Base-by-base conservation (phyloP, 2,888 invertebrate species). In the Bombyx huttoni region DNA sequence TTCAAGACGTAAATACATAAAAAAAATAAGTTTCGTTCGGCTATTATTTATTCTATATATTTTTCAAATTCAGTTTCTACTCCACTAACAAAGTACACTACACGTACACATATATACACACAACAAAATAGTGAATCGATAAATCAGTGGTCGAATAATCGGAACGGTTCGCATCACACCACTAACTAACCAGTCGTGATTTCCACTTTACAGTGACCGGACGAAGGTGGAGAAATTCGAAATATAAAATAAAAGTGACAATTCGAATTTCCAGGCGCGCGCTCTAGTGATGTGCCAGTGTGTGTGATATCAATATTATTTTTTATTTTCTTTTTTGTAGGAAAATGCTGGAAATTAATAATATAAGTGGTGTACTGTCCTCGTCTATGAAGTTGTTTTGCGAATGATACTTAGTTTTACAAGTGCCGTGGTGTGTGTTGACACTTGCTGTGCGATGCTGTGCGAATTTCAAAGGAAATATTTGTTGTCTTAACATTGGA, bases 291-390 rank as follows among this genome's bases (percentile, higher is more conserved):
- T 76, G 86, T 86, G 85, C 68, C 60, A 78, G 81, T 81, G 79
- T 40, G 40, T 66, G 64, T 70, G 71, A 61, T 70, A 59, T 75
- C 68, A 67, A 69, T 76, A 64, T 68, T 65, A 64, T 73, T 78
- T 81, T 70, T 75, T 79, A 70, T 81, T 85, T 85, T 84, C 79
- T 84, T 82, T 86, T 85, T 86, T 82, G 81, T 88, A 88, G 88
- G 88, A 86, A 82, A 87, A 82, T 76, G 86, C 85, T 81, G 87
- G 87, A 87, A 85, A 83, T 84, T 79, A 83, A 82, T 86, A 87
- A 85, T 82, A 81, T 88, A 79, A 88, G 87, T 87, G 82, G 83
- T 85, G 87, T 87, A 79, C 78, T 88, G 66, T 84, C 86, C 55
- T 84, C 87, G 68, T 83, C 88, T 64, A 86, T 88, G 77, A 87